Evolutionary conservation across 2,797 vertebrate genomes (phyloP).

Genomic region (Chelon labrosus): DNA sequence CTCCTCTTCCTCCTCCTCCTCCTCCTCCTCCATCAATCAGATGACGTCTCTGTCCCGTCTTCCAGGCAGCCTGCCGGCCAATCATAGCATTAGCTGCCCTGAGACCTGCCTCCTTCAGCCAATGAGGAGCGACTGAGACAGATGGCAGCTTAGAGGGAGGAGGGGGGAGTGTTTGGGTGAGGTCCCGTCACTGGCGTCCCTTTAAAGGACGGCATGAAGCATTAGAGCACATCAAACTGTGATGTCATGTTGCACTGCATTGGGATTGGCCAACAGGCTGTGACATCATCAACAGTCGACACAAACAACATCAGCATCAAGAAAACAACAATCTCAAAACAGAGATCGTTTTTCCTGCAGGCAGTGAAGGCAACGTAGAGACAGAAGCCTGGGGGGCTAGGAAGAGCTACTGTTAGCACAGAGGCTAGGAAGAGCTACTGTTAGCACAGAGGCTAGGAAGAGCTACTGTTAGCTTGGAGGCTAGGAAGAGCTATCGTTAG

Average conservation of each 20-base stretch:
- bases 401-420: too few species aligned
- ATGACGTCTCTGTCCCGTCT: conserved; percentile 36
- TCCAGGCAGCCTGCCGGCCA: conserved; percentile 50
- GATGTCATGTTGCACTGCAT: background rate
- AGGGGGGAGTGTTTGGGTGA: background rate
- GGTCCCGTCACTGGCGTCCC: too few species aligned
- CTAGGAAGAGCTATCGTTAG: too few species aligned
- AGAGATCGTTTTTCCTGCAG: too few species aligned
- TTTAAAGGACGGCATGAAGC: too few species aligned
- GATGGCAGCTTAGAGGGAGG: conserved; percentile 33
- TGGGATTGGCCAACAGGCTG: background rate
- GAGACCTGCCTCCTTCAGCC: conserved; percentile 30
- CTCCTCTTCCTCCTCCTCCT: conserved; percentile 55
- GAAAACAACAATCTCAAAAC: too few species aligned
- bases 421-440: too few species aligned
- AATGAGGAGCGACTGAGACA: conserved; percentile 41
- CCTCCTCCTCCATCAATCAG: conserved; percentile 51
- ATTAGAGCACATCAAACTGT: background rate
- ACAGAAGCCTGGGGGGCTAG: too few species aligned
- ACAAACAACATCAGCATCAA: too few species aligned
- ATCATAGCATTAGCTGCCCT: background rate
- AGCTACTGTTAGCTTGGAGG: too few species aligned
- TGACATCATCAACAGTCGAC: background rate
- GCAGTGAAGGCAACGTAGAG: too few species aligned
- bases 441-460: too few species aligned